Evolutionary conservation across 2,113 vertebrate species (phyloP).

Genomic region (Dasyurus viverrinus): DNA sequence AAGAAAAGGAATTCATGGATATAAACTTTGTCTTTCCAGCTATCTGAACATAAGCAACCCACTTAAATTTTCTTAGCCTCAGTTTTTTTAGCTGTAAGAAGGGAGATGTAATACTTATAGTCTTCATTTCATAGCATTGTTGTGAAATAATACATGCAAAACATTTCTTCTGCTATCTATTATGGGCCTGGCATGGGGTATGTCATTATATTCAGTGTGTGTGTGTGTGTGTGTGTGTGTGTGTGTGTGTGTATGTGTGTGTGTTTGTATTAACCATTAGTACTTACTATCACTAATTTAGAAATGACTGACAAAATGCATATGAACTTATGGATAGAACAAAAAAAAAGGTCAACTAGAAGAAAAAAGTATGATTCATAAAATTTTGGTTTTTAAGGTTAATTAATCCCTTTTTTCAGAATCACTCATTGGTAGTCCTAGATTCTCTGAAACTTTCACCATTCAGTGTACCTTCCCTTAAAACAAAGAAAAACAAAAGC

Average conservation of each 20-base stretch:
- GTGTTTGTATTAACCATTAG: background rate
- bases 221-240: background rate
- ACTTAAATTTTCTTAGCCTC: background rate
- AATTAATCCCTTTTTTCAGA: background rate
- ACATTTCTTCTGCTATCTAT: background rate
- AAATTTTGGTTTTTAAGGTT: background rate
- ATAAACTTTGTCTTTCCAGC: background rate
- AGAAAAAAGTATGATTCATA: slow-evolving; percentile 21
- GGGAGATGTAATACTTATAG: background rate
- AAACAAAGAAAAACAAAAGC: background rate
- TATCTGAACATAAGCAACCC: background rate
- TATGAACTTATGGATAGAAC: background rate
- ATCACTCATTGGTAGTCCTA: background rate
- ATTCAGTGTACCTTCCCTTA: background rate
- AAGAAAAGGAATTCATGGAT: background rate
- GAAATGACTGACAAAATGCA: slow-evolving; percentile 5
- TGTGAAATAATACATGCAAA: background rate
- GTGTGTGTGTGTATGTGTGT: background rate
- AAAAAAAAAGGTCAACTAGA: background rate
- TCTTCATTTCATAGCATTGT: background rate
- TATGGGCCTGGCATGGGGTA: background rate
- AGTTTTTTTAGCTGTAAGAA: background rate
- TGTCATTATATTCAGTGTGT: background rate
- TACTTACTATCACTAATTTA: slow-evolving; percentile 5
- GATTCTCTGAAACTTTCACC: background rate